These are phyloP conservation scores for Dasyornis broadbenti DNA, from an alignment of 2,113 vertebrate species.

Conservation along the genomic window DNA sequence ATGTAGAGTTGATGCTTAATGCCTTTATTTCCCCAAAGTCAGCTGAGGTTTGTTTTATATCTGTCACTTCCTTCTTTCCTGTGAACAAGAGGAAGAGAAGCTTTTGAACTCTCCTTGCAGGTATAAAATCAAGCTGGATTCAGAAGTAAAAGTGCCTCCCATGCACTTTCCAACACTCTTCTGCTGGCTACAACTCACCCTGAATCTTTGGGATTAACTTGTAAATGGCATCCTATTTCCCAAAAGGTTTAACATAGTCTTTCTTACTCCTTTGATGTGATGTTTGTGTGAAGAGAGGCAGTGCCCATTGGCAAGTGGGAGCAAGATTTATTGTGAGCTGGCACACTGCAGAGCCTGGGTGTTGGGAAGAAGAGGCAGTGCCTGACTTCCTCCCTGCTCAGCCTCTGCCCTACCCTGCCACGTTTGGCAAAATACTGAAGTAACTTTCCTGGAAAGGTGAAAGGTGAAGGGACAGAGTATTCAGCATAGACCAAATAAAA, in stretches of 20 bases:
- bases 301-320: not conserved
- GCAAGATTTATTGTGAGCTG: not conserved
- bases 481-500: not conserved
- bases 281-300: not conserved
- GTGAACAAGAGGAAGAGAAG: fast-evolving
- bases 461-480: not conserved
- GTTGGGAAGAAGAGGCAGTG: not conserved
- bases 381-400: not conserved
- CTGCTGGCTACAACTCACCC: not conserved
- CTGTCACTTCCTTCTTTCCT: not conserved
- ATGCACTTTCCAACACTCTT: not conserved
- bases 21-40: not conserved
- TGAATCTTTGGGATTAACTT: not conserved
- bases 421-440: not conserved
- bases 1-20: not conserved
- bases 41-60: not conserved
- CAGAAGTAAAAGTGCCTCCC: not conserved
- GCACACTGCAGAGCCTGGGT: not conserved
- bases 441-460: not conserved
- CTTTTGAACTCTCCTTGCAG: not conserved
- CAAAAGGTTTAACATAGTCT: not conserved
- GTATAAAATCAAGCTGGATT: not conserved
- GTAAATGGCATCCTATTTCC: not conserved
- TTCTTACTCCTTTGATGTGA: not conserved
- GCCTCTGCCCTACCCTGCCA: not conserved